phyloP scores from a whole-genome alignment of 2,113 vertebrate species.

The Nibea coibor region DNA sequence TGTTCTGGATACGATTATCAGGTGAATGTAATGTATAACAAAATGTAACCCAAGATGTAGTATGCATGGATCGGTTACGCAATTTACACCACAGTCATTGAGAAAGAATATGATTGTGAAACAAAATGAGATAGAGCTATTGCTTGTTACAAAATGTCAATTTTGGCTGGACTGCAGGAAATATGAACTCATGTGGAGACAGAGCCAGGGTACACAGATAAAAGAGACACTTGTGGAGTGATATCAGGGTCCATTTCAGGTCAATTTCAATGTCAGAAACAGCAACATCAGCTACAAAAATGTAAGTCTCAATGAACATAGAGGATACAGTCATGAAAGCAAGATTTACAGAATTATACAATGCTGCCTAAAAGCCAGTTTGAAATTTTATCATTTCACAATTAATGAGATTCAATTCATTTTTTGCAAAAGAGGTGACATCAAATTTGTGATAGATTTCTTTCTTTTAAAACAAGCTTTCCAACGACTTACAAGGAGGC shows the following conservation, averaged over 20 bases:
- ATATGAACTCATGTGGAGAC: constrained; percentile 5
- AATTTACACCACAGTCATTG: constrained; percentile 16
- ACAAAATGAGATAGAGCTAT: not conserved
- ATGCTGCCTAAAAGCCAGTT: not conserved
- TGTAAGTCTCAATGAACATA: not conserved
- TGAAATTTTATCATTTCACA: too few relatives aligned
- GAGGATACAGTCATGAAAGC: not conserved
- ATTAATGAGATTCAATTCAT: too few relatives aligned
- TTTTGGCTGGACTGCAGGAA: not conserved
- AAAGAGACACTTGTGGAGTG: not conserved
- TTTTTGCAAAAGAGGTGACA: too few relatives aligned
- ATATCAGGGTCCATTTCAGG: constrained; percentile 14
- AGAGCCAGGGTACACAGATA: constrained; percentile 24
- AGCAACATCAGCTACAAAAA: not conserved
- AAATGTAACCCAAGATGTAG: not conserved
- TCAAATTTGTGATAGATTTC: too few relatives aligned
- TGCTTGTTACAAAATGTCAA: constrained; percentile 31
- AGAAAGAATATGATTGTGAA: not conserved
- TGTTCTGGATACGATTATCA: not conserved
- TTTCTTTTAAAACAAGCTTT: too few relatives aligned
- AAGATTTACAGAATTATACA: not conserved
- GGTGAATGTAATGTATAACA: not conserved
- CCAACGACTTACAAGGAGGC: too few relatives aligned
- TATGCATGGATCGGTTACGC: not conserved
- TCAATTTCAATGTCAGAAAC: not conserved